A percentile compares a stretch with the other conserved stretches of the same genome.
These are phyloP conservation scores for Aleiodes testaceus DNA, from an alignment of 2,888 invertebrate genomes.

Conservation along the genomic window DNA sequence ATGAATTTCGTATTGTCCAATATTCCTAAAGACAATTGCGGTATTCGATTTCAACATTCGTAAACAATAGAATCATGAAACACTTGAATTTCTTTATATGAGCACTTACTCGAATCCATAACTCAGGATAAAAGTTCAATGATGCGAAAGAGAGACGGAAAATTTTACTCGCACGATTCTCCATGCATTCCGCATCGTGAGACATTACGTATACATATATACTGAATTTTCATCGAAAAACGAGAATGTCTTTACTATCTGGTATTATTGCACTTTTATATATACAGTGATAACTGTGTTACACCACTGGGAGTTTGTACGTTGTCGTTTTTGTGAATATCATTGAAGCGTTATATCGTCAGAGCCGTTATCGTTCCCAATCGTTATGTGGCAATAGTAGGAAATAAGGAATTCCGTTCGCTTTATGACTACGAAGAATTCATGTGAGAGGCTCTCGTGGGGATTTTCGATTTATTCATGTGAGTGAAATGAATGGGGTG, in stretches of 20 bases:
- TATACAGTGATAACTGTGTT: neutral
- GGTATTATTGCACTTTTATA: constrained; percentile 25
- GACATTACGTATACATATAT: constrained; percentile 25
- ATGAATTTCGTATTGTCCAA: too few species aligned
- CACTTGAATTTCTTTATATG: neutral
- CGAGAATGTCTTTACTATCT: constrained; percentile 29
- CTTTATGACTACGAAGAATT: constrained; percentile 5
- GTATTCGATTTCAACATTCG: too few species aligned
- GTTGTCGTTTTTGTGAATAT: constrained; percentile 30
- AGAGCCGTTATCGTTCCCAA: constrained; percentile 14
- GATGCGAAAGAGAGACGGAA: constrained; percentile 1
- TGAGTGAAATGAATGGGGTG: neutral
- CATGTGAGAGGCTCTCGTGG: neutral
- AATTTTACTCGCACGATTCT: constrained; percentile 21
- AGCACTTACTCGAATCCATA: constrained; percentile 8
- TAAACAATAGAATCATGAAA: neutral
- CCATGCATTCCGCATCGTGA: constrained; percentile 27
- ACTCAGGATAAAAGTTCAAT: constrained; percentile 23
- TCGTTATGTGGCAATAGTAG: constrained; percentile 23
- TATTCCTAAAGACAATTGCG: too few species aligned
- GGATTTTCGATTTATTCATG: constrained; percentile 25
- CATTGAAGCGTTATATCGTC: constrained; percentile 25
- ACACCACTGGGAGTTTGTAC: neutral
- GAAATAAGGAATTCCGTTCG: constrained; percentile 24
- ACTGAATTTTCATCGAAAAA: constrained; percentile 10